These are phyloP conservation scores for Sinonovacula constricta DNA, from an alignment of 1,140 invertebrate genomes.

Conservation along the genomic window DNA sequence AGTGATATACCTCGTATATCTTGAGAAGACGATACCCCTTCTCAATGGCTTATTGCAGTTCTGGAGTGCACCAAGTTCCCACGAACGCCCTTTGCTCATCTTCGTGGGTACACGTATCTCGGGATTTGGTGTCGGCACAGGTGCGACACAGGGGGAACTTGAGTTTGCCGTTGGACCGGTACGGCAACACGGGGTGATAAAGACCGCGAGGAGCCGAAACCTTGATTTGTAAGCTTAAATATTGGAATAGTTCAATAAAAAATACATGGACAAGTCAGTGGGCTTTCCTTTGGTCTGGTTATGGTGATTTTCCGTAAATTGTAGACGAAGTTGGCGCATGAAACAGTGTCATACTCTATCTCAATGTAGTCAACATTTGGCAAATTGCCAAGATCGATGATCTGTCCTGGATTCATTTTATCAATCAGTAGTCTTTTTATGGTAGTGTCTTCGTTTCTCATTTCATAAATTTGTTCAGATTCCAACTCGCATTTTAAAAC, in stretches of 20 bases:
- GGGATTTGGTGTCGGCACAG: constrained; percentile 16
- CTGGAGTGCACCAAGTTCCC: constrained; percentile 76
- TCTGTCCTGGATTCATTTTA: too few species aligned
- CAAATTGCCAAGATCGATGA: too few species aligned
- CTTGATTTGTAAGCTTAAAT: too few species aligned
- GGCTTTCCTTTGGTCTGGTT: constrained; percentile 17
- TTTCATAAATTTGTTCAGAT: too few species aligned
- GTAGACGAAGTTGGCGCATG: not conserved
- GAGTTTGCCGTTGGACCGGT: constrained; percentile 13
- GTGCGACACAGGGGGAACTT: constrained; percentile 17
- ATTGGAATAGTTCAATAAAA: too few species aligned
- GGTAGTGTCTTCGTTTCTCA: too few species aligned
- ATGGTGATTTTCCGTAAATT: not conserved
- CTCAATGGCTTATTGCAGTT: constrained; percentile 71
- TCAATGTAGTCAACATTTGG: too few species aligned
- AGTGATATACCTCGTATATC: constrained; percentile 75
- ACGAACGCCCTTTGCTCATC: constrained; percentile 63
- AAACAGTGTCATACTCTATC: too few species aligned
- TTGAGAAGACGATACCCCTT: constrained; percentile 72
- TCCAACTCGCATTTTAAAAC: too few species aligned
- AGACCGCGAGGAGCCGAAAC: constrained; percentile 57
- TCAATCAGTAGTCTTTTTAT: too few species aligned
- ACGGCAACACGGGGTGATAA: constrained; percentile 41
- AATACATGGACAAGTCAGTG: too few species aligned
- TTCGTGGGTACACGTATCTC: not conserved